Percentiles rank a stretch among this genome's conserved stretches.
These are phyloP conservation scores for Halcyon badia DNA, from an alignment of 2,797 vertebrate genomes.

Conservation along the genomic window DNA sequence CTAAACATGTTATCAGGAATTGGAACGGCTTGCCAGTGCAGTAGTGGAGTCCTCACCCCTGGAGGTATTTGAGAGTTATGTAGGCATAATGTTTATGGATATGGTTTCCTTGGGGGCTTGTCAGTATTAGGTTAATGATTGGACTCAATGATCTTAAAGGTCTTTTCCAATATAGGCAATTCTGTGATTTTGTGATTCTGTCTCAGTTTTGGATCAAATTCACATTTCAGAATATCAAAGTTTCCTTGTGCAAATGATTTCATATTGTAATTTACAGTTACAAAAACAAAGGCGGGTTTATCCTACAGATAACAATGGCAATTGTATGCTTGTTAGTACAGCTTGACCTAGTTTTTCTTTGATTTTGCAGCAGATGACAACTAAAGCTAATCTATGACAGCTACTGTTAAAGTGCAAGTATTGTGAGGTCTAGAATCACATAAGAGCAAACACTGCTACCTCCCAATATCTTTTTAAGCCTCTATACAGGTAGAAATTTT, in stretches of 20 bases:
- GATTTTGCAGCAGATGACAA: conserved; percentile 28
- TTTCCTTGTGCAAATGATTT: not conserved
- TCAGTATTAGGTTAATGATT: too few relatives aligned
- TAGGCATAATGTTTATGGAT: too few relatives aligned
- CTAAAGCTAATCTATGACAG: conserved; percentile 16
- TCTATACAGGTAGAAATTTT: not conserved
- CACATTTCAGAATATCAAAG: not conserved
- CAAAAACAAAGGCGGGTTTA: not conserved
- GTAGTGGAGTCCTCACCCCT: too few relatives aligned
- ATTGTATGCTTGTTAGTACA: conserved; percentile 24
- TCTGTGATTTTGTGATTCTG: too few relatives aligned
- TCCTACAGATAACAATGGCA: not conserved
- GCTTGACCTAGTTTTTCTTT: conserved; percentile 48
- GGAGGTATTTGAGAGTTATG: too few relatives aligned
- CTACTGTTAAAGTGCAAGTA: not conserved
- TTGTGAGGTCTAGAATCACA: not conserved
- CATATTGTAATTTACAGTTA: not conserved
- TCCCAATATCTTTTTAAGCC: not conserved
- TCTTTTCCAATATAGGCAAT: too few relatives aligned
- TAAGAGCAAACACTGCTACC: not conserved
- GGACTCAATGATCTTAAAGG: too few relatives aligned
- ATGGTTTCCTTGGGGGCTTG: too few relatives aligned
- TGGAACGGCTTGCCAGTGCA: too few relatives aligned
- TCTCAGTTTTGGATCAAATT: not conserved
- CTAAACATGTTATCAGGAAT: too few relatives aligned